These are phyloP conservation scores for Coronaproctus castanopsis DNA, from an alignment of 2,888 invertebrate genomes.

Conservation along the genomic window DNA sequence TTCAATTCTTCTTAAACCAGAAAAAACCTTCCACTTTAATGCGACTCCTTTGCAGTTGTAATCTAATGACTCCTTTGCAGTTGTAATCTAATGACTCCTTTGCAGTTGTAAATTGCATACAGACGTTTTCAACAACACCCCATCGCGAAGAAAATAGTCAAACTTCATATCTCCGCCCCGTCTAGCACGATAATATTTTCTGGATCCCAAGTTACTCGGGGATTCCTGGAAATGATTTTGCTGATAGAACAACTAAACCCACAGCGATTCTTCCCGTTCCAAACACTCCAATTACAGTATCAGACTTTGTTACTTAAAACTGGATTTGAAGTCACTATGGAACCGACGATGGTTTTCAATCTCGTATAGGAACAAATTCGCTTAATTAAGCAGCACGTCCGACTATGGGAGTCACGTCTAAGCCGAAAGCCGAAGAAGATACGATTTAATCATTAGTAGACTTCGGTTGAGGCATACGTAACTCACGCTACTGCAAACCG, in stretches of 20 bases:
- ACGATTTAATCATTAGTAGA: neutral
- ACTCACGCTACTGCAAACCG: too few relatives aligned
- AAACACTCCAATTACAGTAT: neutral
- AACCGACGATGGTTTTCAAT: neutral
- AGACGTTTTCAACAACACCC: neutral
- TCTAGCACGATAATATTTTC: neutral
- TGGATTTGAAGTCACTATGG: neutral
- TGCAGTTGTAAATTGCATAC: neutral
- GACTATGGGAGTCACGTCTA: neutral
- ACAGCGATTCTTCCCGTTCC: neutral
- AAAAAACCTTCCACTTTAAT: too few relatives aligned
- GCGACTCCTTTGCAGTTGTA: neutral
- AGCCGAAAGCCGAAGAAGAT: neutral
- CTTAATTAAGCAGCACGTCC: neutral
- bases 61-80: neutral
- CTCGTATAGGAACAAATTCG: neutral
- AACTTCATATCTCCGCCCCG: neutral
- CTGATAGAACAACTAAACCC: neutral
- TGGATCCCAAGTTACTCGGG: neutral
- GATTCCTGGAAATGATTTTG: neutral
- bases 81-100: neutral
- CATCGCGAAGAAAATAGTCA: neutral
- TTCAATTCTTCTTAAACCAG: neutral
- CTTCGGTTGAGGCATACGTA: neutral
- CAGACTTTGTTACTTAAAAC: neutral